Evolutionary conservation across 2,797 vertebrate genomes (phyloP).

Genomic region (Sardinella longiceps): DNA sequence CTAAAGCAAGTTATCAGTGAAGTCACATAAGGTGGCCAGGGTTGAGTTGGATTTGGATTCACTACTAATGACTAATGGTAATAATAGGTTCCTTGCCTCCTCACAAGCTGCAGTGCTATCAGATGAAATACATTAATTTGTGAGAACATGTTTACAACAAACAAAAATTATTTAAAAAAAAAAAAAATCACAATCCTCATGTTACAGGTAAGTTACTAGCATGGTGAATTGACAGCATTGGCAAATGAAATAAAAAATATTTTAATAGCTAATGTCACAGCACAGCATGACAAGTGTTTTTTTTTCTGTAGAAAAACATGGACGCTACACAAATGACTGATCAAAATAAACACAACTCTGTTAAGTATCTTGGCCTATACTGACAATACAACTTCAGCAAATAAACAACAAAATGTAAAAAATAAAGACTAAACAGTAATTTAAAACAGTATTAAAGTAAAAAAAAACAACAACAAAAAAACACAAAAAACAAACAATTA

Average conservation of each 20-base stretch:
- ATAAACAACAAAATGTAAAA: not conserved
- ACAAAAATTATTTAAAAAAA: not conserved
- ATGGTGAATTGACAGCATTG: not conserved
- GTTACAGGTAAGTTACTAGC: not conserved
- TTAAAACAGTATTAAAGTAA: conserved; percentile 5
- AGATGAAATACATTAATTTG: not conserved
- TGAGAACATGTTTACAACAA: not conserved
- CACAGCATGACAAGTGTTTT: not conserved
- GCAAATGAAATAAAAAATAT: not conserved
- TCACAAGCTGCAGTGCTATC: conserved; percentile 3
- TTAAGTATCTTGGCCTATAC: not conserved
- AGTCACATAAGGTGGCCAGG: not conserved
- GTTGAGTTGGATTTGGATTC: not conserved
- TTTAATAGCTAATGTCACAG: not conserved
- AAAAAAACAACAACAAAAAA: conserved; percentile 19
- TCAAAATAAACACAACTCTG: not conserved
- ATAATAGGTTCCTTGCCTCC: not conserved
- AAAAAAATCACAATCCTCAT: not conserved
- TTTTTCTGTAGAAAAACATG: not conserved
- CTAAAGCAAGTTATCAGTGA: not conserved
- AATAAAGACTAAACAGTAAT: not conserved
- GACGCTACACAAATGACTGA: not conserved
- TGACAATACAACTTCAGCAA: not conserved
- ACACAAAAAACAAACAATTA: too few relatives aligned
- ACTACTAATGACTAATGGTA: not conserved